Evolutionary conservation across 2,888 invertebrate species (phyloP).

Genomic region (Muschampia plurimacula): DNA sequence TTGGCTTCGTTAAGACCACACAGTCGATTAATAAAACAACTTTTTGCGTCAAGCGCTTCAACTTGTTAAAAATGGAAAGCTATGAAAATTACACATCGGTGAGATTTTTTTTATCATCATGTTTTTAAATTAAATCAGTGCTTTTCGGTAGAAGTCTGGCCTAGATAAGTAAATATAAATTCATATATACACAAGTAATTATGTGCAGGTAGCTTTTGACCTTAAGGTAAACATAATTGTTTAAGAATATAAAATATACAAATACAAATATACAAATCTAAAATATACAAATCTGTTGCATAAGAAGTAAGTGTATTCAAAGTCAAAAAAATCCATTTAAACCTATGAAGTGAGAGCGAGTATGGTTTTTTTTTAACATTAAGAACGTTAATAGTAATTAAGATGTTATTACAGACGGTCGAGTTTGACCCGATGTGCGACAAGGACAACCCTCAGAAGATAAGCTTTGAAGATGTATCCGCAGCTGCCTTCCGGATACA

Average conservation of each 20-base stretch:
- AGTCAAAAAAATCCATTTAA: too few relatives aligned
- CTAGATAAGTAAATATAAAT: background rate
- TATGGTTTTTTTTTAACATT: too few relatives aligned
- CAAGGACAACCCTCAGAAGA: conserved; percentile 88
- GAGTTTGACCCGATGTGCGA: conserved; percentile 87
- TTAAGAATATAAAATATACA: too few relatives aligned
- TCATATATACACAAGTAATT: background rate
- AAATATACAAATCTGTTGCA: too few relatives aligned
- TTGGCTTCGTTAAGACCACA: background rate
- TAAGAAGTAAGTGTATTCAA: too few relatives aligned
- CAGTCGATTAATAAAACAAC: background rate
- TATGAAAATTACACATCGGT: conserved; percentile 41
- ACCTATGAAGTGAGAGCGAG: too few relatives aligned
- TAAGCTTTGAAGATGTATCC: conserved; percentile 94
- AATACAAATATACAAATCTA: too few relatives aligned
- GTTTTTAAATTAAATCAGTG: background rate
- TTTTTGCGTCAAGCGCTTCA: background rate
- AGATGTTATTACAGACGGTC: conserved; percentile 77
- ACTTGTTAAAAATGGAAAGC: conserved; percentile 37
- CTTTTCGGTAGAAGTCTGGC: background rate
- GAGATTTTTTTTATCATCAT: conserved; percentile 15
- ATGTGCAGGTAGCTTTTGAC: background rate
- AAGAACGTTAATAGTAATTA: conserved; percentile 25
- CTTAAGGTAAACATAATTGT: background rate
- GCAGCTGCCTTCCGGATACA: conserved; percentile 96